Evolutionary conservation across 2,113 vertebrate species (phyloP).

Genomic region (Myrmophylax atrothorax): DNA sequence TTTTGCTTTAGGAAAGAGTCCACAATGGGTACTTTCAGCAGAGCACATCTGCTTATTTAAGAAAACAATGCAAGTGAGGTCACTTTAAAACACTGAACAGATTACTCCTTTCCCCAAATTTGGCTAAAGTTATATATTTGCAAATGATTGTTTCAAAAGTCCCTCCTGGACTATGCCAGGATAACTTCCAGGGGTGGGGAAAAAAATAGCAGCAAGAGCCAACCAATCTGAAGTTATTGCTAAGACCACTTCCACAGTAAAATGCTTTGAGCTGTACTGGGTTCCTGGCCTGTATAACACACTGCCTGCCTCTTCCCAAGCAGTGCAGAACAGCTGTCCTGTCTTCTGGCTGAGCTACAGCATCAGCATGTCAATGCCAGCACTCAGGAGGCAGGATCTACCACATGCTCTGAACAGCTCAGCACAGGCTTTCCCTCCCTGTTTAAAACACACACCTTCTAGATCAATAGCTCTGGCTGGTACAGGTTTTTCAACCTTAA

Average conservation of each 20-base stretch:
- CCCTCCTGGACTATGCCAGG: neutral
- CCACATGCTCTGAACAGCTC: neutral
- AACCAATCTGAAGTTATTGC: neutral
- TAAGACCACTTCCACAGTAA: neutral
- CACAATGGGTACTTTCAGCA: neutral
- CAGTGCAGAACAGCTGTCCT: neutral
- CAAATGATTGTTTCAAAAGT: neutral
- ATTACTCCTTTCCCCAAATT: neutral
- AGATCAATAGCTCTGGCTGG: neutral
- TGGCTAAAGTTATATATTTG: neutral
- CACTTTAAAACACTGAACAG: neutral
- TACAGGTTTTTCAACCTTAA: conserved; percentile 10
- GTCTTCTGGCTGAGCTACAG: neutral
- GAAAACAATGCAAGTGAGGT: neutral
- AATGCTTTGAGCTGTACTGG: neutral
- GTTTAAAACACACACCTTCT: neutral
- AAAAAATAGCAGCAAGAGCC: neutral
- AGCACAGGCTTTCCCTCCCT: neutral
- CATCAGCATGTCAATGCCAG: neutral
- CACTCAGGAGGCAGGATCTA: neutral
- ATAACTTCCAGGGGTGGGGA: neutral
- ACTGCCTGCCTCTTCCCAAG: neutral
- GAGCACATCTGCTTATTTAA: neutral
- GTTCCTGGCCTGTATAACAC: neutral
- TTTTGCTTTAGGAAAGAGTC: neutral